Conservation (phyloP, 2,113 vertebrate species). For the Ia io region DNA sequence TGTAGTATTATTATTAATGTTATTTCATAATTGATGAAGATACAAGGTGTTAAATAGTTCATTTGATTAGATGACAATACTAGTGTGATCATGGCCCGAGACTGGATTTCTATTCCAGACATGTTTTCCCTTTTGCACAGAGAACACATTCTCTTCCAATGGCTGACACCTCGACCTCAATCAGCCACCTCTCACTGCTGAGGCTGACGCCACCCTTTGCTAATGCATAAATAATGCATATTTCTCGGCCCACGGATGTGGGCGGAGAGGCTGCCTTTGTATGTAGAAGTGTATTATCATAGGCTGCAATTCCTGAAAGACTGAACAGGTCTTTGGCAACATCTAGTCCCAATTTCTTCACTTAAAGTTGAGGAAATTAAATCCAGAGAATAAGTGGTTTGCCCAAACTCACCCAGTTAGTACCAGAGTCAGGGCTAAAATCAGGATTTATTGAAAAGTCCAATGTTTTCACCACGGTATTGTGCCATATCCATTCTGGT, state of each 20-base stretch:
- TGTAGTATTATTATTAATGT: neutral
- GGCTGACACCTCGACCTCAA: neutral
- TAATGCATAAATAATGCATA: neutral
- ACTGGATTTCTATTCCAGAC: neutral
- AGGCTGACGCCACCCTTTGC: neutral
- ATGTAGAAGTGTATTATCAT: neutral
- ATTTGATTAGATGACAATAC: neutral
- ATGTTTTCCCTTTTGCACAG: neutral
- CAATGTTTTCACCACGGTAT: neutral
- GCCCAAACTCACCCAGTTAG: neutral
- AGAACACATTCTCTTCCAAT: neutral
- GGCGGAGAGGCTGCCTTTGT: neutral
- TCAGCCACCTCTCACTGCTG: neutral
- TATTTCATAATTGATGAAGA: conserved; percentile 6
- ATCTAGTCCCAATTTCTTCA: neutral
- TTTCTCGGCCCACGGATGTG: neutral
- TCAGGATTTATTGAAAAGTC: neutral
- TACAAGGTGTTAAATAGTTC: neutral
- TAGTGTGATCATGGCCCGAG: neutral
- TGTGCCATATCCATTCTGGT: neutral
- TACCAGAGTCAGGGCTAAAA: neutral
- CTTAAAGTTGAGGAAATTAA: neutral
- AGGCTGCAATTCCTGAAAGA: neutral
- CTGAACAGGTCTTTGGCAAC: neutral
- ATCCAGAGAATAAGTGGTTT: neutral